Conservation (phyloP, 2,888 invertebrate genomes). For the Morinoia aosen region DNA sequence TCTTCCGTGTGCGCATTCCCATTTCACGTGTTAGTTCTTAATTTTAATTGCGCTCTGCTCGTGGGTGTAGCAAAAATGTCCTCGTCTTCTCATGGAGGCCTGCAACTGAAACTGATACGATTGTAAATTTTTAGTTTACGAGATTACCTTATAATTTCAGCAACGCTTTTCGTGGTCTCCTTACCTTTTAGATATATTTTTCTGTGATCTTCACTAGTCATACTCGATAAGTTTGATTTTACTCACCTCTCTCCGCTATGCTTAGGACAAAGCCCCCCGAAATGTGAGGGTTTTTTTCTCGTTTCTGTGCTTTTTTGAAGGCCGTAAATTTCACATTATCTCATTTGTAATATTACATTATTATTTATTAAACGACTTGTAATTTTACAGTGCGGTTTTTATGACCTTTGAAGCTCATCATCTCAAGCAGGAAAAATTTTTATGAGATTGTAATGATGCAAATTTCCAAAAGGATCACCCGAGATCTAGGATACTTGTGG, state of each 20-base stretch:
- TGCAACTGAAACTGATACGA: too few relatives aligned
- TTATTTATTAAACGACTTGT: background rate
- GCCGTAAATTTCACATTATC: background rate
- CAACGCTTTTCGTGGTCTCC: background rate
- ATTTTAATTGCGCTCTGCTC: too few relatives aligned
- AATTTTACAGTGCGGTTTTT: background rate
- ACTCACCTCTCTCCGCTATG: background rate
- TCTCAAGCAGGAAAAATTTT: too few relatives aligned
- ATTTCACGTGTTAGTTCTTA: too few relatives aligned
- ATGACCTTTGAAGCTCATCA: background rate
- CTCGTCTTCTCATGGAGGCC: too few relatives aligned
- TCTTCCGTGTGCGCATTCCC: too few relatives aligned
- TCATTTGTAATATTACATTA: background rate
- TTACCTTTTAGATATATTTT: background rate
- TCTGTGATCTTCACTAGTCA: background rate
- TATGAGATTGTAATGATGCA: too few relatives aligned
- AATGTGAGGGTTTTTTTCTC: background rate
- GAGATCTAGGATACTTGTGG: background rate
- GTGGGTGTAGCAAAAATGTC: too few relatives aligned
- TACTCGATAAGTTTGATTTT: background rate
- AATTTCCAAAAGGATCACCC: too few relatives aligned
- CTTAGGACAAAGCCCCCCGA: background rate
- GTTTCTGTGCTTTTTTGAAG: background rate
- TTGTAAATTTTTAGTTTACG: background rate
- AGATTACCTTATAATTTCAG: background rate